Evolutionary conservation across 2,888 invertebrate species (phyloP).

Genomic region (Invenusta paracnida): DNA sequence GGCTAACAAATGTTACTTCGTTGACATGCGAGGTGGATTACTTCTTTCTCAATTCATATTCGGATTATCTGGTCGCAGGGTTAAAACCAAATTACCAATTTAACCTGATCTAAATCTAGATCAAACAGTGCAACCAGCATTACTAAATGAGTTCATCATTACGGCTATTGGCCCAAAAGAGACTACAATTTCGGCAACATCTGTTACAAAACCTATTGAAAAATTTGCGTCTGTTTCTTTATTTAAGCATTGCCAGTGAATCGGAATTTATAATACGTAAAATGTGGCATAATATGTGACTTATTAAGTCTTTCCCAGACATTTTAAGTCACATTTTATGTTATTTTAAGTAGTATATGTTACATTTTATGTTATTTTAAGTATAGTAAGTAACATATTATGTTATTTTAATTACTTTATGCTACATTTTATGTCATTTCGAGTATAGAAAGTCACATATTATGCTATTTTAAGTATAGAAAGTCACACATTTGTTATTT

Average conservation of each 20-base stretch:
- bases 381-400: too few species aligned
- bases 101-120: not conserved
- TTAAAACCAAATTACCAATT: not conserved
- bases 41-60: not conserved
- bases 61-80: not conserved
- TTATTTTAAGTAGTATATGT: too few species aligned
- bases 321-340: too few species aligned
- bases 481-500: too few species aligned
- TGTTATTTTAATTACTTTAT: too few species aligned
- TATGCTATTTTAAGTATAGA: too few species aligned
- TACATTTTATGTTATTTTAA: too few species aligned
- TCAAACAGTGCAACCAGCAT: not conserved
- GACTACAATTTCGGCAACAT: conserved; percentile 27
- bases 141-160: not conserved
- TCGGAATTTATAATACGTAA: too few species aligned
- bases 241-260: not conserved
- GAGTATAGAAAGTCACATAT: too few species aligned
- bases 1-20: conserved; percentile 9
- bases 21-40: not conserved
- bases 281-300: too few species aligned
- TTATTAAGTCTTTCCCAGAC: too few species aligned
- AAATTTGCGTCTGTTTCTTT: not conserved
- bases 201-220: not conserved
- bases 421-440: too few species aligned
- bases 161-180: not conserved